Evolutionary conservation across 2,113 vertebrate genomes (phyloP).

Genomic region (Neogale vison): DNA sequence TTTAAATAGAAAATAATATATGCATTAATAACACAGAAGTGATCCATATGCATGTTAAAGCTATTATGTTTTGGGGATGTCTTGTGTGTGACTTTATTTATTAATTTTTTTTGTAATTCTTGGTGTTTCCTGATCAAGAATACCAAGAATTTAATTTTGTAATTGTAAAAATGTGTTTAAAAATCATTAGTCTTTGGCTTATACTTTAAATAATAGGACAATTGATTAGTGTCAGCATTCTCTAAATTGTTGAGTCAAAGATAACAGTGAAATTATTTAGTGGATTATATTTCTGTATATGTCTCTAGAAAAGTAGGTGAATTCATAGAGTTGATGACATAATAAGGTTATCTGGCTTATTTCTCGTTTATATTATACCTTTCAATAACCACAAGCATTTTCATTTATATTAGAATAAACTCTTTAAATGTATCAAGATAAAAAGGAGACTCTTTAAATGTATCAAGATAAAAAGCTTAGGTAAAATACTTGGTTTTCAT

Average conservation of each 20-base stretch:
- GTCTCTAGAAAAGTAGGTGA: neutral
- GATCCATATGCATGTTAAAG: neutral
- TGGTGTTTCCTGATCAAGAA: neutral
- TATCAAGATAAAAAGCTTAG: neutral
- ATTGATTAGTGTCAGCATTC: neutral
- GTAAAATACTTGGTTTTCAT: neutral
- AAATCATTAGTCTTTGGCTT: neutral
- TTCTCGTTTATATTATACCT: neutral
- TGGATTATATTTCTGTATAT: neutral
- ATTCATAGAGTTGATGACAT: neutral
- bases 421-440: neutral
- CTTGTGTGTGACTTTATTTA: neutral
- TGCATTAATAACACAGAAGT: neutral
- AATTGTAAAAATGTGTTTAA: neutral
- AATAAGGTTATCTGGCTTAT: neutral
- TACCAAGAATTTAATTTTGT: slow-evolving; percentile 10
- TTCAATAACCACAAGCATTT: neutral
- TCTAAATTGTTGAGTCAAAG: neutral
- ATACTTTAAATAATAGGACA: slow-evolving; percentile 4
- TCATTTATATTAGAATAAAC: neutral
- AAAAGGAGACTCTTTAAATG: neutral
- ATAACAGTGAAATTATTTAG: neutral
- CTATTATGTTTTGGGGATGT: neutral
- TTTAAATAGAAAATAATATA: slow-evolving; percentile 21
- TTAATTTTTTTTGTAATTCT: neutral